Evolutionary conservation across 2,888 invertebrate genomes (phyloP), one percentile per base, ranked within the genome.

Genomic region (Lymantria dispar): DNA sequence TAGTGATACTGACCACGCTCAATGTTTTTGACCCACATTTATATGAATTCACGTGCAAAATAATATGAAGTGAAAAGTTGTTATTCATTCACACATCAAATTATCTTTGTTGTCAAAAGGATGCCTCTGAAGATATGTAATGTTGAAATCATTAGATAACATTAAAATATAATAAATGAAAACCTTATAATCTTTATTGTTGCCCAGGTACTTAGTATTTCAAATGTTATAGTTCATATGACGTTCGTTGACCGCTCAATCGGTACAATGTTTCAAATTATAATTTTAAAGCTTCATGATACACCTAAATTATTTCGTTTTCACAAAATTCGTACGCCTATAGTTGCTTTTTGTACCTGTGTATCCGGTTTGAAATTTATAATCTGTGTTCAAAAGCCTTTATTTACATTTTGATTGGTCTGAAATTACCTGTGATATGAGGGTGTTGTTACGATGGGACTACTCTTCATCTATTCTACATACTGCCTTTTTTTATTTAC

Each of bases 1-100:
- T 22, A 5, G 22, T 22, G 54, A 62, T 42, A 77, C 82, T 84
- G 83, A 83, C 83, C 84, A 76, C 50, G 63, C 76, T 72, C 80
- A 82, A 78, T 70, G 68, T 51, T 54, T 55, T 68, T 30, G 30
- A 5, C 3, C 8, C 64, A 68, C 63, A 64, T 70, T 61, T 65
- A 67, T 64, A 64, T 68, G 67, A 71, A 56, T 77, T 80, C 76
- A 76, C 70, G 75, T 73, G 43, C 60, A 43, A 54, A 43, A 37
- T 38, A 38, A 33, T 52, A 56, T 78, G 70, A 76, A 72, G 72
- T 60, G 59, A 59, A 62, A 60, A n/a, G n/a, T n/a, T n/a, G n/a
- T n/a, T n/a, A n/a, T n/a, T n/a, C n/a, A n/a, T 68, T 60, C 59
- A 54, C 48, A 13, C n/a, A 3, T 13, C 8, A 39, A 10, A n/a